Evolutionary conservation across 2,888 invertebrate species (phyloP).

Genomic region (Smittia aterrima): DNA sequence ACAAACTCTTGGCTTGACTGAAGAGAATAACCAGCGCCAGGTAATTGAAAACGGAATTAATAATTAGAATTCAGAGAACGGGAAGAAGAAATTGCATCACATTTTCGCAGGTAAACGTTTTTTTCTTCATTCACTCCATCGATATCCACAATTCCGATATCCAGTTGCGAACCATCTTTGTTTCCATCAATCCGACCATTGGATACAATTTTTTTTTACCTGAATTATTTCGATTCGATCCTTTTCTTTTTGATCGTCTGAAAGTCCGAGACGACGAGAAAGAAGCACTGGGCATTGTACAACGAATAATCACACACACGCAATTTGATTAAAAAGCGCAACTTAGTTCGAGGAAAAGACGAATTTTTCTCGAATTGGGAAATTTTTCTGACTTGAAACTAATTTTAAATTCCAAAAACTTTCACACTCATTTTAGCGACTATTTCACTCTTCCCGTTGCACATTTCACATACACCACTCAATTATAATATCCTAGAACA

Average conservation of each 20-base stretch:
- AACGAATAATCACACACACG: conserved; percentile 49
- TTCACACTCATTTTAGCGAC: conserved; percentile 14
- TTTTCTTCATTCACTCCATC: not conserved
- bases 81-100: conserved; percentile 29
- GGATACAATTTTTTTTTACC: conserved; percentile 25
- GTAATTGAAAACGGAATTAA: conserved; percentile 7
- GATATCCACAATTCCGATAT: too few species aligned
- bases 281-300: conserved; percentile 86
- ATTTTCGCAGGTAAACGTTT: conserved; percentile 28
- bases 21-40: not conserved
- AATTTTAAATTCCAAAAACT: conserved; percentile 16
- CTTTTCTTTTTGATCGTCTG: conserved; percentile 88
- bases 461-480: not conserved
- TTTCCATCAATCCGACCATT: conserved; percentile 7
- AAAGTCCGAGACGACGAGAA: conserved; percentile 90
- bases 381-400: conserved; percentile 5
- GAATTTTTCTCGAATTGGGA: conserved; percentile 1
- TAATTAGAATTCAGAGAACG: not conserved
- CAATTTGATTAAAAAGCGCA: conserved; percentile 10
- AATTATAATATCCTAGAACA: not conserved
- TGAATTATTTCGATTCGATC: conserved; percentile 68
- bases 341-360: not conserved
- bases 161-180: conserved; percentile 19
- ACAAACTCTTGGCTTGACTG: not conserved
- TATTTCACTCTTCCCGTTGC: not conserved